Evolutionary conservation across 1,140 invertebrate genomes (phyloP).

Genomic region (Chrysomallon squamiferum): DNA sequence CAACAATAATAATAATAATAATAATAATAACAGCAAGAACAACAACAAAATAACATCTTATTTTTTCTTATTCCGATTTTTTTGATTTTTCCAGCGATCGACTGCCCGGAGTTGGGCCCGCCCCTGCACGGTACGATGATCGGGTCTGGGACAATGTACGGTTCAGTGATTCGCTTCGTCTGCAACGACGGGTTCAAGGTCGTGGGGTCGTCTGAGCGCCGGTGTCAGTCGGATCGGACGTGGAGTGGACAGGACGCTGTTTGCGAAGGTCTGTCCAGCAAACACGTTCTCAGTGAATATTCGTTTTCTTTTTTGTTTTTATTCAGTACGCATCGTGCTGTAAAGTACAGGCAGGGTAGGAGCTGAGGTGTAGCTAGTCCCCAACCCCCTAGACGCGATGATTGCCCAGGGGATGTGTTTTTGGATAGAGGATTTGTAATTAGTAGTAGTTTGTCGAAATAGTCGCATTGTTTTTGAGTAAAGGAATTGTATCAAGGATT

Average conservation of each 20-base stretch:
- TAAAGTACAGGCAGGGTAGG: too few species aligned
- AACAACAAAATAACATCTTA: too few species aligned
- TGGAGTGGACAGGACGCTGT: slow-evolving; percentile 87
- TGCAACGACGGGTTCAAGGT: slow-evolving; percentile 91
- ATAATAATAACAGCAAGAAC: too few species aligned
- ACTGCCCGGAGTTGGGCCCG: slow-evolving; percentile 85
- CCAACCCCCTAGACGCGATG: too few species aligned
- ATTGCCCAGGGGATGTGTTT: too few species aligned
- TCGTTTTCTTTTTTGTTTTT: background rate
- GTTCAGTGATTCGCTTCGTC: slow-evolving; percentile 90
- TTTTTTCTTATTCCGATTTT: too few species aligned
- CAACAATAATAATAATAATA: background rate
- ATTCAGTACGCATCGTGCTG: too few species aligned
- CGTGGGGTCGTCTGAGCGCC: slow-evolving; percentile 83
- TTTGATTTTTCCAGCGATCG: slow-evolving; percentile 72
- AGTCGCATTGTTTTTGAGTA: too few species aligned
- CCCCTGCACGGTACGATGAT: slow-evolving; percentile 90
- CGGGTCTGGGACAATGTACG: slow-evolving; percentile 92
- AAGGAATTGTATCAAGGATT: too few species aligned
- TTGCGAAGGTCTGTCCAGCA: slow-evolving; percentile 80
- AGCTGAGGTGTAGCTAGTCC: too few species aligned
- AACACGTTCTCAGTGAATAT: background rate
- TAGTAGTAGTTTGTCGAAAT: too few species aligned
- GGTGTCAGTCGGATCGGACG: slow-evolving; percentile 89
- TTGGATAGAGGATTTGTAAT: too few species aligned